Conservation (phyloP, 2,797 vertebrate genomes). For the Poliocrania exsul region DNA sequence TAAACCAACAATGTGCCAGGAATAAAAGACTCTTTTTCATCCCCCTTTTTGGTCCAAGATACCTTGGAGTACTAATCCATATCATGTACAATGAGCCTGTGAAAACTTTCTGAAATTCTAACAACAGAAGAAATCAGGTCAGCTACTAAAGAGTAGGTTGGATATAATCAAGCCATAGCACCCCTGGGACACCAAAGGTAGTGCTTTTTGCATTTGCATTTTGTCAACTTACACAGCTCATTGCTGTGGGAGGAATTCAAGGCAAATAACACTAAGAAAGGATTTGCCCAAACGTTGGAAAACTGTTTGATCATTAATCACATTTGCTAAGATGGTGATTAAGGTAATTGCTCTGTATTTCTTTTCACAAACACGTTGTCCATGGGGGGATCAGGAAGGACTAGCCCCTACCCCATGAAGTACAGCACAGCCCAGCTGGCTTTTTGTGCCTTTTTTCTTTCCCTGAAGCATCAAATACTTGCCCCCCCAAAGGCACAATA, state of each 20-base stretch:
- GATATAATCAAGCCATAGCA: not conserved
- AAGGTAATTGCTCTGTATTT: conserved; percentile 17
- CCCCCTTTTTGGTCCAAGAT: not conserved
- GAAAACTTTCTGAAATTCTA: conserved; percentile 28
- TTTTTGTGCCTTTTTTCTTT: not conserved
- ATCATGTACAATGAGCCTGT: not conserved
- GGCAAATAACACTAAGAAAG: not conserved
- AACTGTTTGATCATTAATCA: conserved; percentile 35
- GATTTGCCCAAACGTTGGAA: conserved; percentile 12
- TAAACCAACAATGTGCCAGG: not conserved
- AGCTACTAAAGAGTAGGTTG: not conserved
- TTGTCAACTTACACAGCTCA: not conserved
- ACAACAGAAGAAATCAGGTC: conserved; percentile 54
- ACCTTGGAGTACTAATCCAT: not conserved
- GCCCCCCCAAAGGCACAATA: not conserved
- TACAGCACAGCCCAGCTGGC: not conserved
- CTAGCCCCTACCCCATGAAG: not conserved
- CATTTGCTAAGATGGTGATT: conserved; percentile 34
- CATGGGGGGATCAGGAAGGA: not conserved
- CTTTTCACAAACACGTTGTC: not conserved
- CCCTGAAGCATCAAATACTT: not conserved
- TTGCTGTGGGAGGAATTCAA: not conserved
- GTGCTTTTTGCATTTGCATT: conserved; percentile 20
- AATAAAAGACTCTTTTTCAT: conserved; percentile 9
- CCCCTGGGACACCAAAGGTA: conserved; percentile 29